Conservation (phyloP, 2,797 vertebrate genomes). For the Macropus fuliginosus region DNA sequence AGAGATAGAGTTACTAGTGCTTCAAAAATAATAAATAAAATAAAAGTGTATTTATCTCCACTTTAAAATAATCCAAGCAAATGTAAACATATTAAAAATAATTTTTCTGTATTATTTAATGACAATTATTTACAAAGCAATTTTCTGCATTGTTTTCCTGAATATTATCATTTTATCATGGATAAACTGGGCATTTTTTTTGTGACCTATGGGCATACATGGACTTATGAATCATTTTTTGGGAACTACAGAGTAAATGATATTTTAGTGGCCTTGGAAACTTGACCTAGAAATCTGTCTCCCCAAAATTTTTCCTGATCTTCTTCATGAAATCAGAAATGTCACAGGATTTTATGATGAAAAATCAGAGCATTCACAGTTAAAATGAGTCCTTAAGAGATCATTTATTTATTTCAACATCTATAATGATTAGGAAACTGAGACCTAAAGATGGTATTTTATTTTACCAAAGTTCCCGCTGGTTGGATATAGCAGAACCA, state of each 20-base stretch:
- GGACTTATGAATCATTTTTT: neutral
- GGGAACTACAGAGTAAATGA: neutral
- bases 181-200: accelerated
- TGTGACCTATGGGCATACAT: neutral
- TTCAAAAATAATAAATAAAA: neutral
- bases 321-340: conserved; percentile 35
- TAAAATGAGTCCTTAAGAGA: neutral
- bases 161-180: neutral
- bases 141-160: neutral
- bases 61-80: neutral
- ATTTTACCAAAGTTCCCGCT: neutral
- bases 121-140: neutral
- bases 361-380: neutral
- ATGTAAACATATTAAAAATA: neutral
- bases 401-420: neutral
- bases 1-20: no score
- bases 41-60: neutral
- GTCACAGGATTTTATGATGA: neutral
- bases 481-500: neutral
- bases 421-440: neutral
- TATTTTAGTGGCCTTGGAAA: conserved; percentile 9
- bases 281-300: neutral
- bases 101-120: neutral
- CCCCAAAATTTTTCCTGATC: neutral
- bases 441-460: neutral